Evolutionary conservation across 1,140 invertebrate genomes (phyloP).

Genomic region (Octopus sinensis): DNA sequence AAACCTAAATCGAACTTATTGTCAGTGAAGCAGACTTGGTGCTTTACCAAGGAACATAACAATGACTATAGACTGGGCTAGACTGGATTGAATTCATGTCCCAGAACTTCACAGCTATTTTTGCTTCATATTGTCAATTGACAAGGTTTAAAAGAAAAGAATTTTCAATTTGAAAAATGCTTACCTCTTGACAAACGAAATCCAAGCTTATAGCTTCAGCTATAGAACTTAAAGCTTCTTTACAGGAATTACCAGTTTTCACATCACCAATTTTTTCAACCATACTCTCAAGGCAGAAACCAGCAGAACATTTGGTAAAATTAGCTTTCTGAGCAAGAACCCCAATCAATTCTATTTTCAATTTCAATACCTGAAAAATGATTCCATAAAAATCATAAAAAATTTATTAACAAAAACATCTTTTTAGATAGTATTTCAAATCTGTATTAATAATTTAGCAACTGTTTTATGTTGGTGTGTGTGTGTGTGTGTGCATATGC

Average conservation of each 20-base stretch:
- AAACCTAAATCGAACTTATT: no score
- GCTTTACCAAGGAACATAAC: no score
- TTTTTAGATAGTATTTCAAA: not conserved
- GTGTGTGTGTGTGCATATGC: no score
- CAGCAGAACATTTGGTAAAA: slow-evolving; percentile 68
- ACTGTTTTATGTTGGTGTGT: no score
- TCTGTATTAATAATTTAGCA: no score
- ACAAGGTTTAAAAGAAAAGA: not conserved
- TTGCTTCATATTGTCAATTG: no score
- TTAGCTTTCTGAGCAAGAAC: slow-evolving; percentile 72
- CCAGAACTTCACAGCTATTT: no score
- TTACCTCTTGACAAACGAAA: slow-evolving; percentile 69
- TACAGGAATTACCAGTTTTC: slow-evolving; percentile 72
- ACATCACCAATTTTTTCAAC: slow-evolving; percentile 81
- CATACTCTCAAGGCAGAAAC: slow-evolving; percentile 74
- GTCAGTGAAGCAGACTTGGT: no score
- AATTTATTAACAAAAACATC: not conserved
- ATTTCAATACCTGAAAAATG: slow-evolving; percentile 68
- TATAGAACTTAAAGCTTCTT: slow-evolving; percentile 72
- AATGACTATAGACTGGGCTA: no score
- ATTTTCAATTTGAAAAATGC: slow-evolving; percentile 9
- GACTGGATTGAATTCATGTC: no score
- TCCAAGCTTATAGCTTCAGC: slow-evolving; percentile 77
- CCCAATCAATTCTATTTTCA: slow-evolving; percentile 75
- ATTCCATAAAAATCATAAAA: not conserved